Percentiles rank a stretch among this genome's conserved stretches.
These are phyloP conservation scores for Falco concolor DNA, from an alignment of 2,797 vertebrate genomes.

Conservation along the genomic window DNA sequence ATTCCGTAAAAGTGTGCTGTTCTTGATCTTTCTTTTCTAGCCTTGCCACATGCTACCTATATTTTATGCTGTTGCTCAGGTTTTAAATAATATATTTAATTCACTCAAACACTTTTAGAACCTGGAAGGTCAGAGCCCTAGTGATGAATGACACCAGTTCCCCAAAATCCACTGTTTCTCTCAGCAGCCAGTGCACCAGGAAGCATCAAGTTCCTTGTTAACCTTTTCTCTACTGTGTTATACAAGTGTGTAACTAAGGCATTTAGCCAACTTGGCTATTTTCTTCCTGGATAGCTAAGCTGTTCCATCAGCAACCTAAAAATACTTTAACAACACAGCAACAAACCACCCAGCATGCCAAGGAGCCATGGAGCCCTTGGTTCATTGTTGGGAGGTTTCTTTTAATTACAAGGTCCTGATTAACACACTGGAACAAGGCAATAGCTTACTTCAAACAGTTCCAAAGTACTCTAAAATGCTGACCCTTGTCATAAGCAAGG, in stretches of 20 bases:
- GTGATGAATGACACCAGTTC: neutral
- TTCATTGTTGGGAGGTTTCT: neutral
- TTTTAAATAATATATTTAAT: neutral
- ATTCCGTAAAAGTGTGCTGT: neutral
- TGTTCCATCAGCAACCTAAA: neutral
- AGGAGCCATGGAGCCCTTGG: neutral
- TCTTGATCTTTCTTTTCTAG: neutral
- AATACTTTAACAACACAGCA: neutral
- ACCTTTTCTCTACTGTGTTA: neutral
- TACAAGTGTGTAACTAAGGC: neutral
- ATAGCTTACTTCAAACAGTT: conserved; percentile 21
- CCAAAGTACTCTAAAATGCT: neutral
- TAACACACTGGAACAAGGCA: conserved; percentile 34
- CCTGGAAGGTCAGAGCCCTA: neutral
- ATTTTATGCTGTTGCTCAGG: neutral
- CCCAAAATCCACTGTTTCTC: neutral
- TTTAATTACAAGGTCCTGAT: conserved; percentile 38
- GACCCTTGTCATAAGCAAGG: neutral
- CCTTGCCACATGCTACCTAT: neutral
- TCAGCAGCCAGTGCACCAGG: neutral
- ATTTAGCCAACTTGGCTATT: neutral
- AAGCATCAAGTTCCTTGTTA: neutral
- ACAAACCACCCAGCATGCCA: neutral
- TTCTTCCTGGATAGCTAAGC: neutral
- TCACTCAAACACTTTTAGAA: neutral